Evolutionary conservation across 2,113 vertebrate genomes (phyloP).

Genomic region (Aepyceros melampus): DNA sequence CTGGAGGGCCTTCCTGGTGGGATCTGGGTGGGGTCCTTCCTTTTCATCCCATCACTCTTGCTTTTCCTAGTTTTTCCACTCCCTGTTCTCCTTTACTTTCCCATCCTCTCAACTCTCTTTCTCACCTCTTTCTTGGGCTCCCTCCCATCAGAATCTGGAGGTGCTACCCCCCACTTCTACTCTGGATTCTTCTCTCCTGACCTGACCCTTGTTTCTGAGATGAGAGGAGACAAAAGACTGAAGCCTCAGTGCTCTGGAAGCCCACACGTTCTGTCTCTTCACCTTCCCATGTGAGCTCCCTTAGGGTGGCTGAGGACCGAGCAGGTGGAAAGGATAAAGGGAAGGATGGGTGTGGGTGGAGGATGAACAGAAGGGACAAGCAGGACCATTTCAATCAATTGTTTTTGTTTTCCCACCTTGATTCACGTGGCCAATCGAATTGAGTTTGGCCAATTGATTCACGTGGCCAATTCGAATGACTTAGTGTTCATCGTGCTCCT

Average conservation of each 20-base stretch:
- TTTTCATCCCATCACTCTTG: background rate
- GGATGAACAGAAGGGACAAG: background rate
- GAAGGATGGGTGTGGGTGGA: background rate
- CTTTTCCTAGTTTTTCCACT: background rate
- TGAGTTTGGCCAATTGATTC: constrained; percentile 29
- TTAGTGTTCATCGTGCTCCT: background rate
- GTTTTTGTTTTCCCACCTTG: background rate
- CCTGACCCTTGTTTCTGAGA: background rate
- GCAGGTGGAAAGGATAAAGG: background rate
- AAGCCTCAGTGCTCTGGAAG: background rate
- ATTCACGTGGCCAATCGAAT: background rate
- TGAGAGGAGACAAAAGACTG: background rate
- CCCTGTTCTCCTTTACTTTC: background rate
- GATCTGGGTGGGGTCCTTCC: background rate
- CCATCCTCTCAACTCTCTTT: background rate
- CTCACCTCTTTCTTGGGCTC: background rate
- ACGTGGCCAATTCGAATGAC: background rate
- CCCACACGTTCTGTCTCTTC: background rate
- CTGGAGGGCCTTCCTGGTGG: background rate
- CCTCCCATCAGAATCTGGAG: background rate
- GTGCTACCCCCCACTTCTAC: background rate
- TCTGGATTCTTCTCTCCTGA: background rate
- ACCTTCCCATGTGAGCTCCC: background rate
- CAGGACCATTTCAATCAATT: background rate
- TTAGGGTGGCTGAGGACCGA: background rate